These are phyloP conservation scores for Cylloceria caligata DNA, from an alignment of 2,888 invertebrate species.

Conservation along the genomic window DNA sequence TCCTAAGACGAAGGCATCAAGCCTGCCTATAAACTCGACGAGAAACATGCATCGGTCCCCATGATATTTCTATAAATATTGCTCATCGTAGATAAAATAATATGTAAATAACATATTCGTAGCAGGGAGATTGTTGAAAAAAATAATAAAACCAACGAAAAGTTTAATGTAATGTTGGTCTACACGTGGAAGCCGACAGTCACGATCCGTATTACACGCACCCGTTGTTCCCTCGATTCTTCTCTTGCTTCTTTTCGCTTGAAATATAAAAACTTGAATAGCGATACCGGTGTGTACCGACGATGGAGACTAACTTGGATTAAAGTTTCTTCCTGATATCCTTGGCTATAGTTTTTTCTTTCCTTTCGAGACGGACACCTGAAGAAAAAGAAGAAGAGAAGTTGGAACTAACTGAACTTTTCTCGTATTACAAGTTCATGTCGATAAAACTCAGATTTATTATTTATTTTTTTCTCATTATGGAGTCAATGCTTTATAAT, in stretches of 20 bases:
- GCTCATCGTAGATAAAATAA: not conserved
- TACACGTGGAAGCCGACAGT: constrained; percentile 1
- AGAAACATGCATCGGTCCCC: constrained; percentile 1
- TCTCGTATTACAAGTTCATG: constrained; percentile 37
- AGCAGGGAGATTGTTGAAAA: not conserved
- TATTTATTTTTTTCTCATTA: not conserved
- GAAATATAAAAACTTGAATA: constrained; percentile 47
- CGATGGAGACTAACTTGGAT: constrained; percentile 43
- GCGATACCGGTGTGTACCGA: constrained; percentile 2
- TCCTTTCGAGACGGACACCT: not conserved
- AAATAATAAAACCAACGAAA: constrained; percentile 8
- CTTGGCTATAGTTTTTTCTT: constrained; percentile 29
- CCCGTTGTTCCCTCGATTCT: constrained; percentile 34
- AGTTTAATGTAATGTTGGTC: constrained; percentile 1
- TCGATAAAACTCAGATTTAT: constrained; percentile 38
- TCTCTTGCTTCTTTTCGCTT: not conserved
- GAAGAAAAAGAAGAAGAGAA: constrained; percentile 12
- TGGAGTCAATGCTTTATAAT: not conserved
- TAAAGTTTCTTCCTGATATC: constrained; percentile 52
- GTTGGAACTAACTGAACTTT: constrained; percentile 56
- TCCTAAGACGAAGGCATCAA: constrained; percentile 26
- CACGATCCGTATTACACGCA: constrained; percentile 35
- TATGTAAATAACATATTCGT: constrained; percentile 18
- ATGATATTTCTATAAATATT: not conserved
- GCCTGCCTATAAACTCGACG: constrained; percentile 3